A percentile compares a stretch with the other conserved stretches of the same genome.
phyloP scores from a whole-genome alignment of 2,797 vertebrate species.

The Apodemus agrarius region DNA sequence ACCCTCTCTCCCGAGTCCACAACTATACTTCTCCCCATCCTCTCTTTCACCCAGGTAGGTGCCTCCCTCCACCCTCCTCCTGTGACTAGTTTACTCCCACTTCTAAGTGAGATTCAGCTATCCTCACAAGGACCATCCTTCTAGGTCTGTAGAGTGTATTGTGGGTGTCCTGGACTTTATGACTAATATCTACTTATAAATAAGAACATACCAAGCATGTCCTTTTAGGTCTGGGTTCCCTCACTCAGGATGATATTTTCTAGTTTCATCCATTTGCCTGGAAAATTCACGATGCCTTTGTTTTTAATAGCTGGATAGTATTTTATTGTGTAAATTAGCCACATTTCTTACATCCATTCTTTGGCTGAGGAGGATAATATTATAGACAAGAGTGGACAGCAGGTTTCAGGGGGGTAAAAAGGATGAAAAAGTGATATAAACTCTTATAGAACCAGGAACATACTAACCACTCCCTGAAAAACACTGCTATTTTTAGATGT shows the following conservation, averaged over 20 bases:
- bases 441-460: background rate
- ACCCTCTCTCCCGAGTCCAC: background rate
- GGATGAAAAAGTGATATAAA: background rate
- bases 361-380: background rate
- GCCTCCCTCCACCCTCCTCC: background rate
- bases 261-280: background rate
- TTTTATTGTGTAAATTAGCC: background rate
- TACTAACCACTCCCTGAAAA: background rate
- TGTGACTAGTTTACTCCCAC: background rate
- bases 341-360: background rate
- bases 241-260: background rate
- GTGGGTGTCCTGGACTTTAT: background rate
- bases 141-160: background rate
- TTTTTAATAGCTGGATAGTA: background rate
- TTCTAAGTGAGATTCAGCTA: background rate
- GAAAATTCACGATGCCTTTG: background rate
- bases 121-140: background rate
- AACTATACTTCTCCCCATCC: background rate
- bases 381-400: background rate
- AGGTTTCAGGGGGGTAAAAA: conserved; percentile 18
- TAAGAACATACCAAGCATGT: background rate
- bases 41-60: background rate
- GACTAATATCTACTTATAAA: background rate
- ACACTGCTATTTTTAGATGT: background rate
- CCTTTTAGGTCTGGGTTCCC: background rate